Conservation (phyloP, 2,888 invertebrate species). For the Thecocarcelia acutangulata region DNA sequence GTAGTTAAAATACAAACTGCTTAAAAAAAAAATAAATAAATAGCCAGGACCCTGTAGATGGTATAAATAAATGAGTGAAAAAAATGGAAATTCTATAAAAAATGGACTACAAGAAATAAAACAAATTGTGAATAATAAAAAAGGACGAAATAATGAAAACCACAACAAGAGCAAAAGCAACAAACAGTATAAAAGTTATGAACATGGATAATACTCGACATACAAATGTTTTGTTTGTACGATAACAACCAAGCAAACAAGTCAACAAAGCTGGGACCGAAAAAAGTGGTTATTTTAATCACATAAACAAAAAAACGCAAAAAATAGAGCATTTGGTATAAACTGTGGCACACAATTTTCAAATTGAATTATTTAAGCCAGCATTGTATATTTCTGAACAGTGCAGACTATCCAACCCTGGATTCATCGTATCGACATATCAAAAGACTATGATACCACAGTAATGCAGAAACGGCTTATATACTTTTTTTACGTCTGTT, state of each 20-base stretch:
- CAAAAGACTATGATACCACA: no score
- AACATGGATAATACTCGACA: constrained; percentile 48
- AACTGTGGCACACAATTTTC: no score
- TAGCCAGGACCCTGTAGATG: constrained; percentile 30
- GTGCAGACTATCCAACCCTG: no score
- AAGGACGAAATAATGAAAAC: constrained; percentile 41
- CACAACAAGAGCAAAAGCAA: constrained; percentile 39
- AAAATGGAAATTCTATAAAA: neutral
- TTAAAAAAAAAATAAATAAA: constrained; percentile 38
- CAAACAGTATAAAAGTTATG: constrained; percentile 22
- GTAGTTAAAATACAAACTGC: neutral
- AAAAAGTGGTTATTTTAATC: no score
- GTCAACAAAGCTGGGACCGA: neutral
- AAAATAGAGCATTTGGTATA: no score
- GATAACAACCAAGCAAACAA: neutral
- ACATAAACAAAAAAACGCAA: no score
- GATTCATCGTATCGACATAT: no score
- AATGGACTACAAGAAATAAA: constrained; percentile 43
- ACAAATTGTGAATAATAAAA: constrained; percentile 56
- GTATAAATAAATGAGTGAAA: constrained; percentile 16
- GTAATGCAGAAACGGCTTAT: no score
- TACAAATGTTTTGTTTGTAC: neutral
- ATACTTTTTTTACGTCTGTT: no score
- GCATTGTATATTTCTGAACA: no score
- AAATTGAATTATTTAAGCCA: no score